Percentiles rank a stretch among this genome's conserved stretches.
phyloP scores from a whole-genome alignment of 2,888 invertebrate genomes.

The Drosophila fulvimacula region DNA sequence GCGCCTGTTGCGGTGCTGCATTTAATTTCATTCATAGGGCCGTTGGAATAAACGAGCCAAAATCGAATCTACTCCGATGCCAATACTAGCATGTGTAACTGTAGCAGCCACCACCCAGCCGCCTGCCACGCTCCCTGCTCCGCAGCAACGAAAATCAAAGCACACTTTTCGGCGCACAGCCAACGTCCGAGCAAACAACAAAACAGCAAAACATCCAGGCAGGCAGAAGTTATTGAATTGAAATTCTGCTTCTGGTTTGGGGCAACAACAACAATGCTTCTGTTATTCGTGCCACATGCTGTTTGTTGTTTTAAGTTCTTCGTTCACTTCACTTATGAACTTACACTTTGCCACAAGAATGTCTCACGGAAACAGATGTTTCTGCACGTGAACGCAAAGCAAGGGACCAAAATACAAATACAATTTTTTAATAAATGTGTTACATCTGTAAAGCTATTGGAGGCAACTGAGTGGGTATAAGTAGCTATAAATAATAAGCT shows the following conservation, averaged over 20 bases:
- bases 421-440: neutral
- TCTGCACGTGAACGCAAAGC: conserved; percentile 1
- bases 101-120: conserved; percentile 12
- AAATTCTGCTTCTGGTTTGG: conserved; percentile 45
- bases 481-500: neutral
- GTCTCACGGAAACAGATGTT: neutral
- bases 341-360: conserved; percentile 9
- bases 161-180: conserved; percentile 43
- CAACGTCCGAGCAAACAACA: conserved; percentile 43
- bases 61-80: conserved; percentile 58
- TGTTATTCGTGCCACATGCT: conserved; percentile 36
- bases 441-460: neutral
- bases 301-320: conserved; percentile 14
- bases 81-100: conserved; percentile 20
- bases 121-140: neutral
- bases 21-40: conserved; percentile 69
- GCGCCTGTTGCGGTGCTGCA: conserved; percentile 61
- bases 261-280: conserved; percentile 49
- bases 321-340: conserved; percentile 36
- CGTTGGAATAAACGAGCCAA: conserved; percentile 43
- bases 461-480: neutral
- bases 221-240: conserved; percentile 68
- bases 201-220: conserved; percentile 11
- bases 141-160: conserved; percentile 39
- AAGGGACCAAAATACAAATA: neutral